These are phyloP conservation scores for Lithobates sylvaticus DNA, from an alignment of 2,797 vertebrate genomes.

Conservation along the genomic window DNA sequence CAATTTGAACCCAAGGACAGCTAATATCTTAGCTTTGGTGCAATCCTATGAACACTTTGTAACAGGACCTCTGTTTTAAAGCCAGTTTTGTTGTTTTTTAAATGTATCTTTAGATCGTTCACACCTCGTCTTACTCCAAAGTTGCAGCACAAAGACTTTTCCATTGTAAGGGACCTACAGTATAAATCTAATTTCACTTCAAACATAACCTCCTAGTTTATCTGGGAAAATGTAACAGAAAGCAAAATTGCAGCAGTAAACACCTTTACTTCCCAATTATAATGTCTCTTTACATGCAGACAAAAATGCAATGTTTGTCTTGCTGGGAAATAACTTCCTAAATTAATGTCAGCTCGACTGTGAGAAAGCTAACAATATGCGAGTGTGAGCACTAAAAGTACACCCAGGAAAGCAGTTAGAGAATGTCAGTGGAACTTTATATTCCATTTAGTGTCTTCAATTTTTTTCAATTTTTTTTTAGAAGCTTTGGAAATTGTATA, in stretches of 20 bases:
- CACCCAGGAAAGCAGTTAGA: conserved; percentile 16
- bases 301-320: conserved; percentile 40
- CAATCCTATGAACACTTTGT: too few species aligned
- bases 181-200: conserved; percentile 7
- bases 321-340: conserved; percentile 7
- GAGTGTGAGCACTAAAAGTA: conserved; percentile 34
- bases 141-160: not conserved
- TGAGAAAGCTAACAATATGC: conserved; percentile 47
- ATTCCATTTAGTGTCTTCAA: conserved; percentile 11
- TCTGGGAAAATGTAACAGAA: not conserved
- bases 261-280: conserved; percentile 31
- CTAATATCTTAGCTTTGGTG: too few species aligned
- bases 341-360: conserved; percentile 39
- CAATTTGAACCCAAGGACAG: too few species aligned
- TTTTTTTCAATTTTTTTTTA: not conserved
- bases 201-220: conserved; percentile 13
- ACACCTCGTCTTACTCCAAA: not conserved
- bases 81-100: too few species aligned
- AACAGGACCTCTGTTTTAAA: too few species aligned
- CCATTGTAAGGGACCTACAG: conserved; percentile 1
- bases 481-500: conserved; percentile 19
- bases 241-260: conserved; percentile 38
- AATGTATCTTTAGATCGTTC: not conserved
- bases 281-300: conserved; percentile 41
- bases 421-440: conserved; percentile 30